Percentiles rank a stretch among this genome's conserved stretches.
Conservation (phyloP, 2,888 invertebrate genomes). For the Azorinus chamasolen region DNA sequence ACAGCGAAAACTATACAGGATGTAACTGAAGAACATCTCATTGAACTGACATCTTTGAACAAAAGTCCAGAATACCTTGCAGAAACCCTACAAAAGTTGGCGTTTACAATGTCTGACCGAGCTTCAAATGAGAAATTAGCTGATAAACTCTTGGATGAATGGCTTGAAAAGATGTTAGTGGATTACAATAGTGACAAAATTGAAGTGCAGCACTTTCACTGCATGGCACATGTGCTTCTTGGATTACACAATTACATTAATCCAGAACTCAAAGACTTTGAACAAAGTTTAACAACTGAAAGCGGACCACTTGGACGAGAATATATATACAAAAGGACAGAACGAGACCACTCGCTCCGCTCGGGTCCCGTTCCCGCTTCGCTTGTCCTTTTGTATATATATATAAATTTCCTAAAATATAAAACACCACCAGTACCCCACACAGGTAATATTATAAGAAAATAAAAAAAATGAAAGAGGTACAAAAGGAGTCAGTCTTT, state of each 20-base stretch:
- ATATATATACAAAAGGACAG: too few relatives aligned
- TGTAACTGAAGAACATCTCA: conserved; percentile 36
- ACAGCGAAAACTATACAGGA: neutral
- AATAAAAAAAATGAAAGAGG: too few relatives aligned
- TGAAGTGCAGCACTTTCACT: too few relatives aligned
- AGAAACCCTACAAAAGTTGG: too few relatives aligned
- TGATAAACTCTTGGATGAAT: conserved; percentile 13
- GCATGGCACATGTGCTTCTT: too few relatives aligned
- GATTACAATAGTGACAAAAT: neutral
- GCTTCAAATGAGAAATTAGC: conserved; percentile 27
- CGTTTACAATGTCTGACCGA: conserved; percentile 24
- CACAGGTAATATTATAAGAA: too few relatives aligned
- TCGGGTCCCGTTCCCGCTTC: too few relatives aligned
- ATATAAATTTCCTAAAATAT: too few relatives aligned
- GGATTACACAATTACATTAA: neutral
- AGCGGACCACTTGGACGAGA: conserved; percentile 16
- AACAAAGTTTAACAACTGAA: neutral
- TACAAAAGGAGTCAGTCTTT: too few relatives aligned
- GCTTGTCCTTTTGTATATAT: too few relatives aligned
- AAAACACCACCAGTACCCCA: too few relatives aligned
- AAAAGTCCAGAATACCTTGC: neutral
- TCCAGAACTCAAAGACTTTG: conserved; percentile 10
- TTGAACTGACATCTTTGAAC: conserved; percentile 16
- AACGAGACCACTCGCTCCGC: too few relatives aligned
- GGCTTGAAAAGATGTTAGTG: conserved; percentile 5